Evolutionary conservation across 2,888 invertebrate genomes (phyloP), one percentile per base, ranked within the genome.

Genomic region (Anthrax anthrax): DNA sequence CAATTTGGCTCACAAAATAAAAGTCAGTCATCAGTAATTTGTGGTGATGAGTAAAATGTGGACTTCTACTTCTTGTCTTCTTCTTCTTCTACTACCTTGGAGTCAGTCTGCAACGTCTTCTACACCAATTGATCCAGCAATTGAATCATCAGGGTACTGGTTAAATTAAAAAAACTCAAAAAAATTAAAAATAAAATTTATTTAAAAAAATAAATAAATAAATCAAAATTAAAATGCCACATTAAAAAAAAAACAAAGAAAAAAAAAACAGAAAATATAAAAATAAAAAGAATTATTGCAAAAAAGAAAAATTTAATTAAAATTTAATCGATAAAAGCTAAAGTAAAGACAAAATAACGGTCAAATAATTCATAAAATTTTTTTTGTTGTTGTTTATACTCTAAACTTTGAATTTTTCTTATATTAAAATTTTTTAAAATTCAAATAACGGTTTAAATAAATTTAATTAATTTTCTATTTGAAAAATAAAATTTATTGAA

Each of bases 101-200:
- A 18, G 18, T 38, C 18, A 47, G 29, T 44, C 48, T 46, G 42
- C 46, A 37, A 37, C 46, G 41, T 44, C 49, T 46, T 46, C 49
- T n/a, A 45, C 32, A 19, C 10, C 39, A 46, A 39, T 39, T 39
- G n/a, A 10, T 48, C 46, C 45, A 54, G 56, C 59, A 59, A 56
- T 54, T 60, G 56, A 59, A n/a, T 60, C 57, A 59, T 64, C 66
- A 63, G 67, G 65, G 65, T 66, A 66, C 63, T 65, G 64, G 62
- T 63, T 64, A 54, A 51, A 56, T 54, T 58, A 61, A 58, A 59
- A 56, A 55, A 54, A 50, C 53, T 48, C 52, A 56, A 55, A 43
- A 45, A 37, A 47, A 44, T 51, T 52, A 49, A 43, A 51, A 50
- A 37, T 37, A 27, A 43, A 39, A 38, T 23, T 23, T 23, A 6